Evolutionary conservation across 2,113 vertebrate species (phyloP).

Genomic region (Mionectes macconnelli): DNA sequence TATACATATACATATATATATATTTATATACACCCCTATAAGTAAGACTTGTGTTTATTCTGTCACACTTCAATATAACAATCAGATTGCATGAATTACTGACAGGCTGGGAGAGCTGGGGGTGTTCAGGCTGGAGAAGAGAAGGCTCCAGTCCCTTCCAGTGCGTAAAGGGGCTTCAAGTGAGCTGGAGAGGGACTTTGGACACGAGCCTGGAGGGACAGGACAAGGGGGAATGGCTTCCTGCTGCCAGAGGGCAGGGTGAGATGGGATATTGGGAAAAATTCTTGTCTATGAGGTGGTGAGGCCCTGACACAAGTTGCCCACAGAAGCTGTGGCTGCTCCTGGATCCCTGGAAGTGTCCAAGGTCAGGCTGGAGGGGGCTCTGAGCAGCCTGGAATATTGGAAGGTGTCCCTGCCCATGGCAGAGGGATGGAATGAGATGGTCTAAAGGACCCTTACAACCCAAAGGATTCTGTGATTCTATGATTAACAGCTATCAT

Average conservation of each 20-base stretch:
- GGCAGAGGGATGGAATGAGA: rapidly evolving
- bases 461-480: not conserved
- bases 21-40: not conserved
- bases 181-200: not conserved
- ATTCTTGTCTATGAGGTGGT: not conserved
- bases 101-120: rapidly evolving
- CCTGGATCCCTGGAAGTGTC: not conserved
- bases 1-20: not conserved
- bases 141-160: not conserved
- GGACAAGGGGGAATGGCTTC: not conserved
- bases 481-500: not conserved
- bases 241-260: not conserved
- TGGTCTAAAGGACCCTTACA: not conserved
- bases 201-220: not conserved
- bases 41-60: not conserved
- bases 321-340: not conserved
- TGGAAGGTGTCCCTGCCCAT: not conserved
- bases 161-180: not conserved
- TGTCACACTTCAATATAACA: not conserved
- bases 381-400: rapidly evolving
- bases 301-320: not conserved
- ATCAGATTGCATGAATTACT: not conserved
- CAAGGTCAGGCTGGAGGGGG: rapidly evolving
- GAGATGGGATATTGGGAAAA: not conserved
- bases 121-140: rapidly evolving